Conservation (phyloP, 2,888 invertebrate species). For the Sinhomidia bicolor region DNA sequence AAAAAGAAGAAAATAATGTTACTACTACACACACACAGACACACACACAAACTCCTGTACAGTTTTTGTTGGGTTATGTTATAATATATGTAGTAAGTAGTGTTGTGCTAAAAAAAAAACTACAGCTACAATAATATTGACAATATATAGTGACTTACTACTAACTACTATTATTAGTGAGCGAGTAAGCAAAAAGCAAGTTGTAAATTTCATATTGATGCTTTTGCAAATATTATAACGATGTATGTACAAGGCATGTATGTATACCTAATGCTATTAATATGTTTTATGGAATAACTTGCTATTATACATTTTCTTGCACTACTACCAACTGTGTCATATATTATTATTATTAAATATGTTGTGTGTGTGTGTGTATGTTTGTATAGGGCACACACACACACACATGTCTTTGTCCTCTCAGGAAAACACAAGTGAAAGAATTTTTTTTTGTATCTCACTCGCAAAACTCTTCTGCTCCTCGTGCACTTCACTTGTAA, state of each 20-base stretch:
- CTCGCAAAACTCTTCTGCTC: not conserved
- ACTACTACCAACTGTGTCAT: not conserved
- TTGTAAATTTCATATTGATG: not conserved
- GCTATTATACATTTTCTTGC: slow-evolving; percentile 4
- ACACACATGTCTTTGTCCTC: slow-evolving; percentile 62
- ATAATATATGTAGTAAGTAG: not conserved
- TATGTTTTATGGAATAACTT: not conserved
- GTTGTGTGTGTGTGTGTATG: slow-evolving; percentile 14
- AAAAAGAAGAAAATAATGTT: not conserved
- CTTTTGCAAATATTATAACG: not conserved
- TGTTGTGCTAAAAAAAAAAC: not conserved
- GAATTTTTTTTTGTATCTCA: not conserved
- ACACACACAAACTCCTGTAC: not conserved
- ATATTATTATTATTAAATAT: not conserved
- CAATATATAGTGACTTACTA: not conserved
- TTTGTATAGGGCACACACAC: slow-evolving; percentile 10
- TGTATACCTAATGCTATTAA: no score
- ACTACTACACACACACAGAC: not conserved
- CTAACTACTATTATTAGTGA: no score
- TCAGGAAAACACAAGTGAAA: slow-evolving; percentile 54
- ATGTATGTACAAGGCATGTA: not conserved
- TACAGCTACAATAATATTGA: not conserved
- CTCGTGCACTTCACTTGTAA: slow-evolving; percentile 34
- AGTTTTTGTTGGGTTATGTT: not conserved
- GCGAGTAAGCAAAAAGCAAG: no score